Conservation (phyloP, 2,888 invertebrate genomes). For the Tridacna gigas region DNA sequence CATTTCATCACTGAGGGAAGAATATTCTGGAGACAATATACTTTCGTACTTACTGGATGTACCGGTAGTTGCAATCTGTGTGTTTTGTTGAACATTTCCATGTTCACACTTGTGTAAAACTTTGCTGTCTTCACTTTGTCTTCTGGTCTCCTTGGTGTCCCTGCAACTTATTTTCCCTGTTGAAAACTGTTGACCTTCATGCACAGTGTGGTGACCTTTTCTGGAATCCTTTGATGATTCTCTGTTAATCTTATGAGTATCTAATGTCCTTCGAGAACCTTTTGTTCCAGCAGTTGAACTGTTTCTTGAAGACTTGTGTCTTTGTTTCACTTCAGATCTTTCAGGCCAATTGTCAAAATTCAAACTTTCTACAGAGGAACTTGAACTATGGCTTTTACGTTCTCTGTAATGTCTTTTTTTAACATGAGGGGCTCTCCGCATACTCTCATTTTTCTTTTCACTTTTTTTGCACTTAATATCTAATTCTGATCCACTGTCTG, state of each 20-base stretch:
- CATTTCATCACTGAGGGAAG: conserved; percentile 2
- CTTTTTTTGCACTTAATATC: not conserved
- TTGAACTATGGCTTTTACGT: conserved; percentile 27
- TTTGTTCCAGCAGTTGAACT: not conserved
- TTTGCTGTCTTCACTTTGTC: conserved; percentile 11
- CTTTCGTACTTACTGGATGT: not conserved
- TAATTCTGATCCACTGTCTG: conserved; percentile 9
- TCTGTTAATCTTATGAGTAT: not conserved
- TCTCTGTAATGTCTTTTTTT: conserved; percentile 11
- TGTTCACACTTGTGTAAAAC: not conserved
- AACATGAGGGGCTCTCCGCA: not conserved
- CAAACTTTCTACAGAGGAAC: conserved; percentile 34
- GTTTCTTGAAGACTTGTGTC: not conserved
- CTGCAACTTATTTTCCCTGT: not conserved
- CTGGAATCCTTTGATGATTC: not conserved
- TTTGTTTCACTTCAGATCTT: not conserved
- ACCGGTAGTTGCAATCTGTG: not conserved
- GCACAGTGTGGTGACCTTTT: conserved; percentile 19
- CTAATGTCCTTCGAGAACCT: not conserved
- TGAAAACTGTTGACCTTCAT: not conserved
- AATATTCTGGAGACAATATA: conserved; percentile 10
- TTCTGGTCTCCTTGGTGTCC: not conserved
- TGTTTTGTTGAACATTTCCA: not conserved
- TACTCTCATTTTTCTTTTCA: not conserved
- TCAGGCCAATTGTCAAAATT: not conserved